Evolutionary conservation across 1,140 invertebrate genomes (phyloP).

Genomic region (Oedothorax gibbosus): DNA sequence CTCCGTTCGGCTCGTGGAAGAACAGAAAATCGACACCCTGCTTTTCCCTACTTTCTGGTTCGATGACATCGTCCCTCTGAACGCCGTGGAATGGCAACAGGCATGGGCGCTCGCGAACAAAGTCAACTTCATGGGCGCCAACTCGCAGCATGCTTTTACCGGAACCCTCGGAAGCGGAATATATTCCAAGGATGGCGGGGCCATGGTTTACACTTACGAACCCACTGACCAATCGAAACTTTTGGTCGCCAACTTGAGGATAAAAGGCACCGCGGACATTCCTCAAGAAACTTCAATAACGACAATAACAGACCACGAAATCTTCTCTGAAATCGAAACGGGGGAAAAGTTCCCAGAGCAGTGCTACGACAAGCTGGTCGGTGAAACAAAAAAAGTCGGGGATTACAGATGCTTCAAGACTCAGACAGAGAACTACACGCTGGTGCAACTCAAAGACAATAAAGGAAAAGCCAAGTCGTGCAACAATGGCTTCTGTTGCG

Average conservation of each 20-base stretch:
- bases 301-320: not conserved
- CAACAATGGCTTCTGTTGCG: constrained; percentile 58
- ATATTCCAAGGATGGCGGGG: constrained; percentile 33
- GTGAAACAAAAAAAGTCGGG: not conserved
- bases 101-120: constrained; percentile 72
- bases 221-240: constrained; percentile 44
- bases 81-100: constrained; percentile 71
- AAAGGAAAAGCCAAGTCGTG: constrained; percentile 36
- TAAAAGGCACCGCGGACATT: not conserved
- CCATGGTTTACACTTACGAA: constrained; percentile 43
- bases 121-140: constrained; percentile 74
- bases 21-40: constrained; percentile 76
- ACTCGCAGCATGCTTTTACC: constrained; percentile 70
- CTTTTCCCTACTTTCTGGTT: constrained; percentile 81
- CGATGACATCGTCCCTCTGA: constrained; percentile 78
- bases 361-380: constrained; percentile 9
- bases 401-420: constrained; percentile 36
- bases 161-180: constrained; percentile 63
- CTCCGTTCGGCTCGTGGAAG: constrained; percentile 66
- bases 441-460: constrained; percentile 18
- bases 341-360: constrained; percentile 31
- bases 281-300: not conserved
- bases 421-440: constrained; percentile 20
- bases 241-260: constrained; percentile 26
- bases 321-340: constrained; percentile 6